Evolutionary conservation across 1,140 invertebrate genomes (phyloP), one percentile per base, ranked within the genome.

Genomic region (Gryllus bimaculatus): DNA sequence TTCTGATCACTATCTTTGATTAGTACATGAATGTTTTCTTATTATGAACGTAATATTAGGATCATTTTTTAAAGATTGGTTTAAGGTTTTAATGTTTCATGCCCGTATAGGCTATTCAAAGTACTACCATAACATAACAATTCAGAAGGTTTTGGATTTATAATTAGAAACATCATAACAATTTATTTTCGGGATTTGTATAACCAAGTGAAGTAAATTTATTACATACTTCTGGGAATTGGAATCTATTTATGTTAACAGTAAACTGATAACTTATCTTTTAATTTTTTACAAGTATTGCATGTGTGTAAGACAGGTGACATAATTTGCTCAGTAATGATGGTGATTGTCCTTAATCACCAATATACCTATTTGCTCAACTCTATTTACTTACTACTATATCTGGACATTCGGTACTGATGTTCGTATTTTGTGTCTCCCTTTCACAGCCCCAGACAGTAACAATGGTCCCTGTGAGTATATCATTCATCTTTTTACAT

Each of bases 391-490:
- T 18, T 66, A 66, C 54, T 66, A 66, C 54, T 66, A 66, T 66
- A 66, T 66, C 54, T 66, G 18, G 54, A 77, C 39, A 77, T 77
- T 74, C 73, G 73, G 77, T 79, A 79, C 80, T 81, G 79, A 81
- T 79, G 7, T 47, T 76, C 18, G 75, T 79, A 48, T 76, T 79
- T 81, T 81, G 80, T 81, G 78, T 79, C 75, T 79, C 78, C 86
- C 74, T 81, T 84, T 80, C 90, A 89, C 92, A 93, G 92, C 92
- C 86, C 91, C 91, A 85, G 91, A 92, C 89, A 91, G 90, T 92
- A 92, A 91, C 89, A 93, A 92, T 92, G 92, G 91, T 88, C 91
- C 92, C 88, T 93, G 92, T 94, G 91, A 94, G 92, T 94, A 93
- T 87, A 78, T 78, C 86, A 85, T 87, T 86, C 83, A 78, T 86